Evolutionary conservation across 2,113 vertebrate species (phyloP).

Genomic region (Chlorocebus sabaeus): DNA sequence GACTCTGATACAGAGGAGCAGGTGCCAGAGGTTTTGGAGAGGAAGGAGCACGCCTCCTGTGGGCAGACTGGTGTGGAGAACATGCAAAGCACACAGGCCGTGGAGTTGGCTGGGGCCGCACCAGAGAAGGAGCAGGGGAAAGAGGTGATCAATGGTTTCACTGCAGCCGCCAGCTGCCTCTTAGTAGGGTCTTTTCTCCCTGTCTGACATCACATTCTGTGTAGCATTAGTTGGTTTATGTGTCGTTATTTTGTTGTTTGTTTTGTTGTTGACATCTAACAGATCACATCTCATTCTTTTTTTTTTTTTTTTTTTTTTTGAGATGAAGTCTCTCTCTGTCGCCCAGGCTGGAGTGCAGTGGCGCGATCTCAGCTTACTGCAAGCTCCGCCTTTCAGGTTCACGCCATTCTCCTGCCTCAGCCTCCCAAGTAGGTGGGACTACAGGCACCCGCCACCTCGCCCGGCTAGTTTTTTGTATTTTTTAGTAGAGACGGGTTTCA

Average conservation of each 20-base stretch:
- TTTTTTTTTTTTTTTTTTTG: no score
- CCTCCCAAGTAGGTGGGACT: no score
- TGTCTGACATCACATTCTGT: neutral
- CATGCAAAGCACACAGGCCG: slow-evolving; percentile 91
- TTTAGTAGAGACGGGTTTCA: no score
- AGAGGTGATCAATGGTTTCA: slow-evolving; percentile 84
- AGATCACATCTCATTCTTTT: neutral
- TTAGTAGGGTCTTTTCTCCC: neutral
- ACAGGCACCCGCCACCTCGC: no score
- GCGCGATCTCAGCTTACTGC: no score
- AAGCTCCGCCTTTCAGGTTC: no score
- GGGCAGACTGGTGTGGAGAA: slow-evolving; percentile 92
- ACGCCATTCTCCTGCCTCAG: no score
- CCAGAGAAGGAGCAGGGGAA: slow-evolving; percentile 92
- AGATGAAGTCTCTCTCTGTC: no score
- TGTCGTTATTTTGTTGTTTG: neutral
- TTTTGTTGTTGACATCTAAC: neutral
- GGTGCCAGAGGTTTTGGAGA: slow-evolving; percentile 84
- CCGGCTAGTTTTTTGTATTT: no score
- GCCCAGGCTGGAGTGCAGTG: no score
- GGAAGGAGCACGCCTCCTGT: slow-evolving; percentile 88
- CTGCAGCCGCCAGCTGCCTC: neutral
- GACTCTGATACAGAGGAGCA: slow-evolving; percentile 81
- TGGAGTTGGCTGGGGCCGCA: slow-evolving; percentile 92
- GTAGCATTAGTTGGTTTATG: neutral